A percentile compares a stretch with the other conserved stretches of the same genome.
Evolutionary conservation across 1,140 invertebrate species (phyloP).

Genomic region (Pseudomyrmex dendroicus): DNA sequence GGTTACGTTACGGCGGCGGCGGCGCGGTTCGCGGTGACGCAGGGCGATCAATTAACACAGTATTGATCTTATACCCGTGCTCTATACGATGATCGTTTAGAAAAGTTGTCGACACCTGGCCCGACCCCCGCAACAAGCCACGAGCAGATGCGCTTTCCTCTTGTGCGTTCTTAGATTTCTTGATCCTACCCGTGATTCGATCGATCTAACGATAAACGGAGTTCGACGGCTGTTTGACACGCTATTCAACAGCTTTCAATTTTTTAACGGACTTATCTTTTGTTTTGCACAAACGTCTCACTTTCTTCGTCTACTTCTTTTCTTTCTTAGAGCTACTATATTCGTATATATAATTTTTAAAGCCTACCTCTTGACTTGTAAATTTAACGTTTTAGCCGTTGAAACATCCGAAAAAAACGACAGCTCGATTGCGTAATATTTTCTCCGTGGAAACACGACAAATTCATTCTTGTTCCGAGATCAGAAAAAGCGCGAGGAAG

Average conservation of each 20-base stretch:
- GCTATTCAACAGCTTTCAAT: slow-evolving; percentile 16
- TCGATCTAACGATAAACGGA: slow-evolving; percentile 54
- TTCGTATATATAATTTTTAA: no score
- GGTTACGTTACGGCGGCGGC: slow-evolving; percentile 56
- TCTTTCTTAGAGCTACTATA: no score
- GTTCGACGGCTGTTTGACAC: slow-evolving; percentile 36
- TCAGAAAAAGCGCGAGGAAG: slow-evolving; percentile 54
- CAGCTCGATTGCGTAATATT: slow-evolving; percentile 2
- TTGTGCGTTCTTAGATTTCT: slow-evolving; percentile 61
- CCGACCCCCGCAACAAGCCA: slow-evolving; percentile 76
- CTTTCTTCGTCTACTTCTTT: not conserved
- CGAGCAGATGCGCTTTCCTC: slow-evolving; percentile 65
- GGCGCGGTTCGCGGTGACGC: slow-evolving; percentile 33
- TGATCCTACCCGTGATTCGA: slow-evolving; percentile 68
- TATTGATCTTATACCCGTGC: slow-evolving; percentile 69
- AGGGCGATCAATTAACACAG: slow-evolving; percentile 71
- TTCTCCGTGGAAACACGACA: slow-evolving; percentile 9
- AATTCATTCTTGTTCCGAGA: slow-evolving; percentile 42
- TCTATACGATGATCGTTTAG: slow-evolving; percentile 64
- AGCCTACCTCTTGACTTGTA: not conserved
- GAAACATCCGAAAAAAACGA: not conserved
- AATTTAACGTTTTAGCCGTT: not conserved
- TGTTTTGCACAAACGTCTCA: not conserved
- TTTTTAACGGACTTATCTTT: not conserved
- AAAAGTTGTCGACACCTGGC: slow-evolving; percentile 79